Evolutionary conservation across 2,888 invertebrate genomes (phyloP).

Genomic region (Diarsia brunnea): DNA sequence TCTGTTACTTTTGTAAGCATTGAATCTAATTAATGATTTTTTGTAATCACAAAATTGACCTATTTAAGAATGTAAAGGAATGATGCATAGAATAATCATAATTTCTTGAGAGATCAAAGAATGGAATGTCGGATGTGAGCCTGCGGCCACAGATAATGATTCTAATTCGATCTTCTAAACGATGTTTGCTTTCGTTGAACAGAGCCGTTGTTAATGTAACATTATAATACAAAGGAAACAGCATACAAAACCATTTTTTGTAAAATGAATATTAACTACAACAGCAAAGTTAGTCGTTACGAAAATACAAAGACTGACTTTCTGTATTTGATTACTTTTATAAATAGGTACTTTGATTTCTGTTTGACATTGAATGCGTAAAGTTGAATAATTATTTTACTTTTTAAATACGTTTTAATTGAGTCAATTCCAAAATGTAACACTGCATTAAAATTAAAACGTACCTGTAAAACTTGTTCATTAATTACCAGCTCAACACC

Average conservation of each 20-base stretch:
- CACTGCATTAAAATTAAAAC: background rate
- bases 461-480: background rate
- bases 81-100: constrained; percentile 27
- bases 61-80: background rate
- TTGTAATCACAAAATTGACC: background rate
- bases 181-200: background rate
- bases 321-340: background rate
- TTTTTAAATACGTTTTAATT: background rate
- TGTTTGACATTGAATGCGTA: background rate
- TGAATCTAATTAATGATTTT: background rate
- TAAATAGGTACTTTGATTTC: background rate
- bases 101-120: constrained; percentile 49
- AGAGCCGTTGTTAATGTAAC: too few relatives aligned
- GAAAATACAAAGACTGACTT: background rate
- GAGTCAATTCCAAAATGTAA: background rate
- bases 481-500: background rate
- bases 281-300: background rate
- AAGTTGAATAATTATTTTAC: background rate
- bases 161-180: constrained; percentile 33
- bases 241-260: background rate
- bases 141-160: constrained; percentile 14
- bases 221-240: background rate
- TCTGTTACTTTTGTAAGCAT: background rate
- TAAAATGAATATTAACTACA: background rate
- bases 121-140: constrained; percentile 22